phyloP scores from a whole-genome alignment of 2,797 vertebrate species.

The Acanthurus tractus region DNA sequence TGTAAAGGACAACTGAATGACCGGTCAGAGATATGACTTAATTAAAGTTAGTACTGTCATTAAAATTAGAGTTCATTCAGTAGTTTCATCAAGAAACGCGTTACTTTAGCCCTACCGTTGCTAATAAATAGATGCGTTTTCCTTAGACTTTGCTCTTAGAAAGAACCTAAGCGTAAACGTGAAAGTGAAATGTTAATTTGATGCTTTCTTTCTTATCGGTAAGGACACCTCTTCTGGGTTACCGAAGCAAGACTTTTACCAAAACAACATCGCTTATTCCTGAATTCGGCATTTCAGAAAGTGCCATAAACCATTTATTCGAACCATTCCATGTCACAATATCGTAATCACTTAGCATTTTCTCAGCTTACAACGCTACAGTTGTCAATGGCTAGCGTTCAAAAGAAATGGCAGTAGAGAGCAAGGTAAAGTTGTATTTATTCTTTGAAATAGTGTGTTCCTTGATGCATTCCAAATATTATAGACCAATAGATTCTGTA shows the following conservation, averaged over 20 bases:
- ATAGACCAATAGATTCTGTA: neutral
- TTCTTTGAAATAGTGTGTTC: neutral
- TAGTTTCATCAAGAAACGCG: rapidly evolving
- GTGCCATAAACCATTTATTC: neutral
- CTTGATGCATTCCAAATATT: neutral
- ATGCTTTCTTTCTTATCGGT: neutral
- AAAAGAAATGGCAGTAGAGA: neutral
- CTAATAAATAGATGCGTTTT: neutral
- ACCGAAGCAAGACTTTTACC: neutral
- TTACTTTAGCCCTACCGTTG: rapidly evolving
- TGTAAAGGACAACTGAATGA: conserved; percentile 63
- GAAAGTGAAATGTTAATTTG: neutral
- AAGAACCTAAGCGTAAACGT: neutral
- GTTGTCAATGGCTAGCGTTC: neutral
- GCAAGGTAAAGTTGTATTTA: neutral
- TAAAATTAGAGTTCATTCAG: neutral
- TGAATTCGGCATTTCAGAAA: conserved; percentile 1
- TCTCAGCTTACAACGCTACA: neutral
- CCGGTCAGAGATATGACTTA: neutral
- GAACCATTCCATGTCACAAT: no score
- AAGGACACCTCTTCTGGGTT: rapidly evolving
- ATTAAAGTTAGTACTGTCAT: neutral
- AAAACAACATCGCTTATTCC: rapidly evolving
- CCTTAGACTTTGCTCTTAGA: no score
- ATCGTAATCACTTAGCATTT: neutral